These are phyloP conservation scores for Anguilla anguilla DNA, from an alignment of 2,797 vertebrate genomes.

Conservation along the genomic window DNA sequence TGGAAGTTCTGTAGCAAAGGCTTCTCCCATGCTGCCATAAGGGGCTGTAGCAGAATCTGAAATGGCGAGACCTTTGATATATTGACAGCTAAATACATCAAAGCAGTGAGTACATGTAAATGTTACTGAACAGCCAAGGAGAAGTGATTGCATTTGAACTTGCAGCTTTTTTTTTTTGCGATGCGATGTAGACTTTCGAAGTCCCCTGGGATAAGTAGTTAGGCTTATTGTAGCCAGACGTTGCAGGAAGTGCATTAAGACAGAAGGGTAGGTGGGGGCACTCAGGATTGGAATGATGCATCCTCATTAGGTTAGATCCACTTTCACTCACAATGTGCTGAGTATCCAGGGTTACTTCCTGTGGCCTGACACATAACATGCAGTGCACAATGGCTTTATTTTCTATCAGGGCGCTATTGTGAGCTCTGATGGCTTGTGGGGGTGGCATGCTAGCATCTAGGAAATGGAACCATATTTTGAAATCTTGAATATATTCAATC, in stretches of 20 bases:
- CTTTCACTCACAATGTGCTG: not conserved
- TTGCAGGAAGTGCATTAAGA: not conserved
- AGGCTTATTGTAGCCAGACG: not conserved
- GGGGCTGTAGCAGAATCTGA: conserved; percentile 17
- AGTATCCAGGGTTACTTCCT: conserved; percentile 9
- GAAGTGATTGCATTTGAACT: not conserved
- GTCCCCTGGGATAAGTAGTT: not conserved
- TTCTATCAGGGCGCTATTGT: not conserved
- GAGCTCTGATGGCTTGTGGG: not conserved
- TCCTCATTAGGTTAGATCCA: conserved; percentile 12
- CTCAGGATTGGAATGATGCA: not conserved
- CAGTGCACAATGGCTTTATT: not conserved
- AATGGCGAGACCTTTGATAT: conserved; percentile 15
- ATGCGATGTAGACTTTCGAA: not conserved
- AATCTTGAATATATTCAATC: not conserved
- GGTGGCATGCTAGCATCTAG: not conserved
- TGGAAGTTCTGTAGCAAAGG: conserved; percentile 17
- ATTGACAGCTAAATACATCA: conserved; percentile 20
- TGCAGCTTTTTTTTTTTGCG: not conserved
- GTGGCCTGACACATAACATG: not conserved
- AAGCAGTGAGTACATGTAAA: not conserved
- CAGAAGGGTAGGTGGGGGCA: not conserved
- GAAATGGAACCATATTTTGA: not conserved
- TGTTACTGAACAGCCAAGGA: not conserved
- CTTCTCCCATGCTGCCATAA: not conserved